Percentiles rank a stretch among this genome's conserved stretches.
phyloP scores from a whole-genome alignment of 2,113 vertebrate species.

The Excalfactoria chinensis region DNA sequence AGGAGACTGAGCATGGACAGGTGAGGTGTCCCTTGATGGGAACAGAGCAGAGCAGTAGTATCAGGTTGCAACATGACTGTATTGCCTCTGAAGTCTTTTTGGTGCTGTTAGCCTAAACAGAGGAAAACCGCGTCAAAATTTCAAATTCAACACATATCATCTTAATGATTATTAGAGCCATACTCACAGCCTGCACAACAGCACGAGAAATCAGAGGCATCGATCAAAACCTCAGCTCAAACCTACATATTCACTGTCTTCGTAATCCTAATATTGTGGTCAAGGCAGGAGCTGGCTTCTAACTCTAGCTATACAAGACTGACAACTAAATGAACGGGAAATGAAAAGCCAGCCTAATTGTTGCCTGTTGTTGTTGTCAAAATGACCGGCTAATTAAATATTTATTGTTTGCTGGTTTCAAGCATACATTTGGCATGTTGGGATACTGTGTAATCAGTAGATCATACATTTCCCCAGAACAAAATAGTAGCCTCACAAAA shows the following conservation, averaged over 20 bases:
- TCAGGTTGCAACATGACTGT: background rate
- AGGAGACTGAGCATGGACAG: rapidly evolving
- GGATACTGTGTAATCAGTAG: slow-evolving; percentile 58
- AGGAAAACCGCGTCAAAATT: background rate
- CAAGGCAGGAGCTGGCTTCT: slow-evolving; percentile 28
- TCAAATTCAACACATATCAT: background rate
- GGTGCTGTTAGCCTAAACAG: background rate
- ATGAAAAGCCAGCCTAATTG: slow-evolving; percentile 68
- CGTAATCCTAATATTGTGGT: slow-evolving; percentile 8
- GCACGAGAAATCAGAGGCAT: slow-evolving; percentile 1
- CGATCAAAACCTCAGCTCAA: slow-evolving; percentile 59
- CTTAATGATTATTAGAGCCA: slow-evolving; percentile 34
- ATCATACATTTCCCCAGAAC: slow-evolving; percentile 48
- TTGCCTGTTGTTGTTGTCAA: slow-evolving; percentile 58
- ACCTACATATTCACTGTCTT: slow-evolving; percentile 23
- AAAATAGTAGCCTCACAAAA: slow-evolving; percentile 48
- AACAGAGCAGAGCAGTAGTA: background rate
- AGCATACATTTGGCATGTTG: slow-evolving; percentile 47
- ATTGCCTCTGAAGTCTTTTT: background rate
- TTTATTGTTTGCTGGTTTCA: slow-evolving; percentile 71
- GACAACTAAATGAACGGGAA: slow-evolving; percentile 62
- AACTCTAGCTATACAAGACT: slow-evolving; percentile 7
- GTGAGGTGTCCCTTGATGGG: background rate
- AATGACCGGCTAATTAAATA: slow-evolving; percentile 72
- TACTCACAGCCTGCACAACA: background rate